phyloP scores from a whole-genome alignment of 2,113 vertebrate genomes.

The Gymnogyps californianus region DNA sequence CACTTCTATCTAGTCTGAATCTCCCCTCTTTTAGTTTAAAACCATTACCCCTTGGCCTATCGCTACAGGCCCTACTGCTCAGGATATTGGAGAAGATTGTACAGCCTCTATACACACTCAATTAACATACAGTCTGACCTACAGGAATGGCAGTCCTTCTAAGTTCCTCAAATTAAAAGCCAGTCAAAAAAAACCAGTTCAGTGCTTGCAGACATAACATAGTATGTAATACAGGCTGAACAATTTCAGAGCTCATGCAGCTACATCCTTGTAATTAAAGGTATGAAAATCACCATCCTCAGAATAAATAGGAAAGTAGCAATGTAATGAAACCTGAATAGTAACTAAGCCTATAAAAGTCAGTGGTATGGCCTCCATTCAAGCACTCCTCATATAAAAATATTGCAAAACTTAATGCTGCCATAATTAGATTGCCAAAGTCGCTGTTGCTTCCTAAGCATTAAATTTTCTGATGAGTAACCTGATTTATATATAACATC shows the following conservation, averaged over 20 bases:
- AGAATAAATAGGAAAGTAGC: neutral
- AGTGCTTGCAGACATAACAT: fast-evolving
- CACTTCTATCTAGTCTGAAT: neutral
- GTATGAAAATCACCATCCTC: neutral
- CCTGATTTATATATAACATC: neutral
- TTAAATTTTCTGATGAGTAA: neutral
- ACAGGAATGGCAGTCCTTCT: neutral
- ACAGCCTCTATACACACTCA: neutral
- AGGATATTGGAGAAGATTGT: neutral
- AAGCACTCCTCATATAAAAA: neutral
- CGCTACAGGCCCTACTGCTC: neutral
- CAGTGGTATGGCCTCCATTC: neutral
- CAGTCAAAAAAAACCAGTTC: neutral
- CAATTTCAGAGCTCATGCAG: neutral
- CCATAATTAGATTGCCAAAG: neutral
- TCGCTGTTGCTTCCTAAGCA: neutral
- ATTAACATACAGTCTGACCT: neutral
- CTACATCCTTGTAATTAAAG: neutral
- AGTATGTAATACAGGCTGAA: neutral
- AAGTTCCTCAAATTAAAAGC: neutral
- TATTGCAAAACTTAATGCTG: neutral
- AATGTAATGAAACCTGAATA: neutral
- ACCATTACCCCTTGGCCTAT: too few species aligned
- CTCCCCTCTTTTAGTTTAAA: neutral
- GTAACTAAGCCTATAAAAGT: neutral